Conservation (phyloP, 1,140 invertebrate species). For the Scaptodrosophila lebanonensis region DNA sequence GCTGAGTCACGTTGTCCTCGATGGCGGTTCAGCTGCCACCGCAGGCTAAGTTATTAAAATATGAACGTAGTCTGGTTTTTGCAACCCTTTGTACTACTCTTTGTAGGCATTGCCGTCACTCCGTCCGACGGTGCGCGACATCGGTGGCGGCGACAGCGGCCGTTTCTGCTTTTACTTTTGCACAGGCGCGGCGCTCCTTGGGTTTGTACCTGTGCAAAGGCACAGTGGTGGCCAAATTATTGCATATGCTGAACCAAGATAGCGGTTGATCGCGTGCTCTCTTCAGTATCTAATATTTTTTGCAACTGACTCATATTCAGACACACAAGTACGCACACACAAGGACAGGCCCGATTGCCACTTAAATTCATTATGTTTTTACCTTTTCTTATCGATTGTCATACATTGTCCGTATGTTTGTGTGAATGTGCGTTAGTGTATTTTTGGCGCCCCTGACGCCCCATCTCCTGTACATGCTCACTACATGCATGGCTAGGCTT, state of each 20-base stretch:
- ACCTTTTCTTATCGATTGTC: constrained; percentile 27
- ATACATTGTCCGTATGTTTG: background rate
- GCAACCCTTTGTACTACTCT: constrained; percentile 58
- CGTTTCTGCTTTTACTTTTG: too few relatives aligned
- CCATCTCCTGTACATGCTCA: background rate
- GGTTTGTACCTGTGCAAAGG: constrained; percentile 30
- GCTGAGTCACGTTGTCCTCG: constrained; percentile 33
- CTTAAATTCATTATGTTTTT: constrained; percentile 11
- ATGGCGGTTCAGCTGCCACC: constrained; percentile 25
- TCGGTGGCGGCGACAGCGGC: too few relatives aligned
- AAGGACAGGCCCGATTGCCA: background rate
- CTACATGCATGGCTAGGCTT: too few relatives aligned
- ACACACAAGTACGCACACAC: too few relatives aligned
- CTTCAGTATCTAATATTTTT: constrained; percentile 13
- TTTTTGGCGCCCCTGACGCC: background rate
- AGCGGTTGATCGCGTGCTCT: background rate
- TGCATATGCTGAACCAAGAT: background rate
- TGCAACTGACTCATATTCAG: constrained; percentile 26
- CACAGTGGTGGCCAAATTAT: constrained; percentile 48
- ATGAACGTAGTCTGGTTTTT: constrained; percentile 56
- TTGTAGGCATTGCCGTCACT: background rate
- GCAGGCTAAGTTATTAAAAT: constrained; percentile 53
- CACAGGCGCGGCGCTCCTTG: constrained; percentile 33
- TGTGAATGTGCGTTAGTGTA: too few relatives aligned
- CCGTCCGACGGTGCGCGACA: too few relatives aligned